Conservation (phyloP, 1,140 invertebrate species). For the Drosophila punjabiensis region DNA sequence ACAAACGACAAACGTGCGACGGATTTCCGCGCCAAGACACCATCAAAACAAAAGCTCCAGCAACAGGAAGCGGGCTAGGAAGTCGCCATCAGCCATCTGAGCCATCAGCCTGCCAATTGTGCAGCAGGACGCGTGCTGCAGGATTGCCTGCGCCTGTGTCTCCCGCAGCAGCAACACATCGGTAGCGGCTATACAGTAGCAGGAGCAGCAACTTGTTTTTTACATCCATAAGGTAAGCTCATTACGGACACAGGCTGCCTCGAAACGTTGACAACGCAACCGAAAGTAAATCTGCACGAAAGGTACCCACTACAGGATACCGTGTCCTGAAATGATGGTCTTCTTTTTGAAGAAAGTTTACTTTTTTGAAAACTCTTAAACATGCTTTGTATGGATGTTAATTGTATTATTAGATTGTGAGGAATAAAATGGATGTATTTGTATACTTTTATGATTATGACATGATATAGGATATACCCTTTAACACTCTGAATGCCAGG, state of each 20-base stretch:
- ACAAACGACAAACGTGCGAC: conserved; percentile 58
- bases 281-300: neutral
- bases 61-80: conserved; percentile 64
- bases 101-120: conserved; percentile 65
- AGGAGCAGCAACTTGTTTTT: conserved; percentile 50
- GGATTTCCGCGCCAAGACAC: conserved; percentile 75
- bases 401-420: neutral
- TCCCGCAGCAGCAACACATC: conserved; percentile 19
- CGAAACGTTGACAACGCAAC: conserved; percentile 60
- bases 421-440: neutral
- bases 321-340: neutral
- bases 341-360: neutral
- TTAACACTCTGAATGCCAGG: neutral
- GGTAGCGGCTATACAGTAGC: conserved; percentile 31
- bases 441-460: too few species aligned
- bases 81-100: conserved; percentile 51
- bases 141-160: conserved; percentile 56
- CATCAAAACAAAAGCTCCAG: conserved; percentile 35
- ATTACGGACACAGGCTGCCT: conserved; percentile 64
- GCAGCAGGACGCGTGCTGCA: conserved; percentile 70
- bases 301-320: neutral
- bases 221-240: conserved; percentile 79
- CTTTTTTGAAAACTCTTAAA: neutral
- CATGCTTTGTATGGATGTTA: neutral
- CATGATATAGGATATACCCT: neutral